Evolutionary conservation across 2,797 vertebrate species (phyloP).

Genomic region (Danio albolineatus): DNA sequence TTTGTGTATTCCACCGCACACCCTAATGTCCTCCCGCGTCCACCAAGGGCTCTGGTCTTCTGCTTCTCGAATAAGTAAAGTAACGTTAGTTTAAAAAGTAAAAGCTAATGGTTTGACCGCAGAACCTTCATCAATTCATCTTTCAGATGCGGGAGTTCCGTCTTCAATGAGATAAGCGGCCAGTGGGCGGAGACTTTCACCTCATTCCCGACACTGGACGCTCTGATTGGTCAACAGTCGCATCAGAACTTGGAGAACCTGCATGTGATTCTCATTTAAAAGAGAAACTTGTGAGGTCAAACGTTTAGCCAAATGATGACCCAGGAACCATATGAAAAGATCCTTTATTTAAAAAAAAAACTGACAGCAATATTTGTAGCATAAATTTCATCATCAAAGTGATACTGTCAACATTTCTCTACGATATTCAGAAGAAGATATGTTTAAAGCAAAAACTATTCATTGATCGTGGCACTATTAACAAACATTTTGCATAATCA

Average conservation of each 20-base stretch:
- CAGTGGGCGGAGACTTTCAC: constrained; percentile 20
- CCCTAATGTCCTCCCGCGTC: neutral
- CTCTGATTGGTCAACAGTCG: constrained; percentile 39
- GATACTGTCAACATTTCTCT: neutral
- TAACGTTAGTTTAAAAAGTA: constrained; percentile 8
- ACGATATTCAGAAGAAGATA: neutral
- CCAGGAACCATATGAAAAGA: neutral
- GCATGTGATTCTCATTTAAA: neutral
- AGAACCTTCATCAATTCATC: constrained; percentile 19
- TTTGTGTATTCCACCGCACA: neutral
- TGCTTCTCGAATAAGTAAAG: neutral
- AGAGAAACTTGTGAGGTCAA: neutral
- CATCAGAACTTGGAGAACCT: neutral
- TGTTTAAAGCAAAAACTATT: neutral
- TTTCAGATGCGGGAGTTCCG: neutral
- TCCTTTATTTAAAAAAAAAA: neutral
- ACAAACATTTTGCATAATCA: neutral
- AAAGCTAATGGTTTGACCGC: neutral
- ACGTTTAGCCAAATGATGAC: neutral
- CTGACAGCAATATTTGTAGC: neutral
- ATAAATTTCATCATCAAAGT: neutral
- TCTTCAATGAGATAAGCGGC: neutral
- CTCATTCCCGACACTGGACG: neutral
- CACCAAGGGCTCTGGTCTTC: neutral
- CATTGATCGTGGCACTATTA: neutral